Conservation (phyloP, 1,140 invertebrate species). For the Temnothorax longispinosus region DNA sequence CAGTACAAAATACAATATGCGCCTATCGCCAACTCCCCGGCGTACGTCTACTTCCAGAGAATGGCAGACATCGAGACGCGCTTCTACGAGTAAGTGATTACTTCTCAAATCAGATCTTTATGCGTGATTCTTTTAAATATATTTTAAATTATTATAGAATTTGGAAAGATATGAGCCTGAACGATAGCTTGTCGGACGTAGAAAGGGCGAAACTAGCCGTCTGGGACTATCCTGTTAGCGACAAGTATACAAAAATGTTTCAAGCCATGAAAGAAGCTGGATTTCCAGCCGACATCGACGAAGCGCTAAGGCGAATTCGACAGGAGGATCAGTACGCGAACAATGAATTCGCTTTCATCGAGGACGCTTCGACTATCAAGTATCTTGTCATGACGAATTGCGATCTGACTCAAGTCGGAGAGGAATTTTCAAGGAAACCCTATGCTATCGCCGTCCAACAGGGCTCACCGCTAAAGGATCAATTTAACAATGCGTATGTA, state of each 20-base stretch:
- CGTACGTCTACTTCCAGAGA: constrained; percentile 97
- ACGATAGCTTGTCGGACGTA: constrained; percentile 95
- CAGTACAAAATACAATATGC: constrained; percentile 98
- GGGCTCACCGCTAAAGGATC: constrained; percentile 96
- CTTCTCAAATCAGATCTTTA: neutral
- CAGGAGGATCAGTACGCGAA: constrained; percentile 87
- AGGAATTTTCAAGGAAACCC: constrained; percentile 98
- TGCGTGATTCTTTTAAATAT: neutral
- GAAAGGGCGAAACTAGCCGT: constrained; percentile 97
- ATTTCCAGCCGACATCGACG: constrained; percentile 91
- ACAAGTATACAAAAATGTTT: constrained; percentile 99
- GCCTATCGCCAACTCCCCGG: constrained; percentile 93
- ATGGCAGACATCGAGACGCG: constrained; percentile 98
- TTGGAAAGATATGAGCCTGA: constrained; percentile 99
- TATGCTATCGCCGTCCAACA: constrained; percentile 98
- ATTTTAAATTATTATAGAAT: constrained; percentile 88
- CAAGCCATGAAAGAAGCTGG: constrained; percentile 97
- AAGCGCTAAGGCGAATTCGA: constrained; percentile 92
- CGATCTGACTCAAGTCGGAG: constrained; percentile 95
- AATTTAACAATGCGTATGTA: constrained; percentile 95
- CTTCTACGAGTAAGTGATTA: constrained; percentile 95
- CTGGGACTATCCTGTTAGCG: constrained; percentile 99
- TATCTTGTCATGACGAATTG: constrained; percentile 95
- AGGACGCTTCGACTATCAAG: constrained; percentile 96
- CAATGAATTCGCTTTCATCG: constrained; percentile 97